A percentile compares a stretch with the other conserved stretches of the same genome.
Evolutionary conservation across 1,140 invertebrate genomes (phyloP).

Genomic region (Meloidogyne chitwoodi): DNA sequence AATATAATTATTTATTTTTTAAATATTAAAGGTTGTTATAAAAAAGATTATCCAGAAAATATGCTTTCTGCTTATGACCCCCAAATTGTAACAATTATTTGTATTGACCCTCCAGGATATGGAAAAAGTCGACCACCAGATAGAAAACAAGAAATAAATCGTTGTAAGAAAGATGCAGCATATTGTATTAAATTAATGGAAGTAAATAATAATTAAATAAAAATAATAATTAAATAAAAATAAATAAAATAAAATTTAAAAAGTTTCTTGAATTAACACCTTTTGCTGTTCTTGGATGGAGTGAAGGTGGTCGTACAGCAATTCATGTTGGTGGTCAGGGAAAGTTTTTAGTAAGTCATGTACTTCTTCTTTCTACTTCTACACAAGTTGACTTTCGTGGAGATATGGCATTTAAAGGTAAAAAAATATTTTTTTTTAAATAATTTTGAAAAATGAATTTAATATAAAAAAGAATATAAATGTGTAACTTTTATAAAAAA

Average conservation of each 20-base stretch:
- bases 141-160: conserved; percentile 51
- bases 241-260: too few species aligned
- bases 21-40: conserved; percentile 49
- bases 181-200: conserved; percentile 49
- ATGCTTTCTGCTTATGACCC: conserved; percentile 52
- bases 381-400: conserved; percentile 56
- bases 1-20: background rate
- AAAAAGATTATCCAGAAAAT: conserved; percentile 54
- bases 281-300: conserved; percentile 55
- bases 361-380: conserved; percentile 52
- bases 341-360: conserved; percentile 35
- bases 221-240: conserved; percentile 22
- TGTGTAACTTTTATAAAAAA: conserved; percentile 22
- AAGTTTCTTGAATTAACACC: conserved; percentile 45
- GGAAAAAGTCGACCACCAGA: conserved; percentile 56
- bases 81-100: conserved; percentile 46
- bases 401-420: conserved; percentile 56
- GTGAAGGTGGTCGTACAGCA: conserved; percentile 56
- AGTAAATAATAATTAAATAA: background rate
- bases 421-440: background rate
- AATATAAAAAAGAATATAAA: too few species aligned
- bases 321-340: conserved; percentile 51
- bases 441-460: too few species aligned
- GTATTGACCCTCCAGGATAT: conserved; percentile 58
- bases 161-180: conserved; percentile 52